A percentile compares a stretch with the other conserved stretches of the same genome.
Conservation (phyloP, 2,888 invertebrate species). For the Diaphora mendica region DNA sequence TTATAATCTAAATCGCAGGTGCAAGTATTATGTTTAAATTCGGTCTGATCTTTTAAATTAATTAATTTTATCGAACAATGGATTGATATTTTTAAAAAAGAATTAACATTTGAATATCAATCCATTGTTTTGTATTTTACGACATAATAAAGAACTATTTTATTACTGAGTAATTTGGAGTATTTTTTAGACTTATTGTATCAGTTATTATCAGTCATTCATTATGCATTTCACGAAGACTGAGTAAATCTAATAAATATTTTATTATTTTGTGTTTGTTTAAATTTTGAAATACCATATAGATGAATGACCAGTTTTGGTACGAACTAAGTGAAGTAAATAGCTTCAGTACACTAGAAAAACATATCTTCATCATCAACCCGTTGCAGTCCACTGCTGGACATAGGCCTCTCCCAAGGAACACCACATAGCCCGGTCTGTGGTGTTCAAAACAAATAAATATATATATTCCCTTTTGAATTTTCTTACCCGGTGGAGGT, state of each 20-base stretch:
- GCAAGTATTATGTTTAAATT: background rate
- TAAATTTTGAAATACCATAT: background rate
- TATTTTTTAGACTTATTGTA: too few species aligned
- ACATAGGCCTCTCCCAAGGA: too few species aligned
- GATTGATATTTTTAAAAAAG: background rate
- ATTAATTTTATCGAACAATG: background rate
- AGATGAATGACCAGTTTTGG: too few species aligned
- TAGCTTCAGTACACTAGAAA: background rate
- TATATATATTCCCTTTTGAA: background rate
- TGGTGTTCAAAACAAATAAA: too few species aligned
- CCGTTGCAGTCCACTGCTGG: too few species aligned
- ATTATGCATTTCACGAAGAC: background rate
- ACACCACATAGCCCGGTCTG: too few species aligned
- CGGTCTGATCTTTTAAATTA: background rate
- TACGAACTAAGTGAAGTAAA: background rate
- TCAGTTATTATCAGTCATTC: too few species aligned
- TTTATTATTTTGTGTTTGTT: background rate
- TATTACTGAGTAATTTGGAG: too few species aligned
- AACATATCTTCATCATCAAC: too few species aligned
- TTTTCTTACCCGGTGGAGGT: background rate
- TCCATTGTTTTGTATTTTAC: too few species aligned
- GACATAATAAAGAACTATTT: background rate
- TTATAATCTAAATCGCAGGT: constrained; percentile 4
- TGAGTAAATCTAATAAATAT: background rate
- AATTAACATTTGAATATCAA: too few species aligned